A percentile compares a stretch with the other conserved stretches of the same genome.
Evolutionary conservation across 1,140 invertebrate species (phyloP).

Genomic region (Tetramorium simillimum): DNA sequence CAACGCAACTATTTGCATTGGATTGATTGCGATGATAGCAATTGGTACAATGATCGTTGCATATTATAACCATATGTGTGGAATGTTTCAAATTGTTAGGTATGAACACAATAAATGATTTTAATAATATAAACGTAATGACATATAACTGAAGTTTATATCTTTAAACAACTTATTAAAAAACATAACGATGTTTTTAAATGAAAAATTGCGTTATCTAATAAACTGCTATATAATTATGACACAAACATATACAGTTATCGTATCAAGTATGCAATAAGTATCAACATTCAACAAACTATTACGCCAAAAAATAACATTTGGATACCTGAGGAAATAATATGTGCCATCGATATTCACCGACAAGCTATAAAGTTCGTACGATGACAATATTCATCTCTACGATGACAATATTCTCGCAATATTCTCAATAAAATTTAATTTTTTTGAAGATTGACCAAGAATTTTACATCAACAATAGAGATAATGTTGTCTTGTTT

Average conservation of each 20-base stretch:
- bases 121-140: not conserved
- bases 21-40: not conserved
- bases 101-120: not conserved
- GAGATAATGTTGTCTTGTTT: not conserved
- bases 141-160: not conserved
- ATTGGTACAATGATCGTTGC: not conserved
- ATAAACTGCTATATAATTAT: not conserved
- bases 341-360: not conserved
- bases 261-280: not conserved
- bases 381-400: not conserved
- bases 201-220: not conserved
- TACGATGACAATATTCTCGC: not conserved
- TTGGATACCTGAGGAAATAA: not conserved
- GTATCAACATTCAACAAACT: not conserved
- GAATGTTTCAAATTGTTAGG: constrained; percentile 26
- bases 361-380: constrained; percentile 13
- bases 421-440: not conserved
- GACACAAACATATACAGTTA: not conserved
- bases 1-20: not conserved
- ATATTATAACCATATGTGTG: not conserved
- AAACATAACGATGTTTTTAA: not conserved
- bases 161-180: not conserved
- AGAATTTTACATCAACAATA: not conserved
- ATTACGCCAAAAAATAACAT: not conserved
- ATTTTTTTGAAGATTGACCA: not conserved